These are phyloP conservation scores for Lophotis ruficrista DNA, from an alignment of 2,113 vertebrate genomes.

Conservation along the genomic window DNA sequence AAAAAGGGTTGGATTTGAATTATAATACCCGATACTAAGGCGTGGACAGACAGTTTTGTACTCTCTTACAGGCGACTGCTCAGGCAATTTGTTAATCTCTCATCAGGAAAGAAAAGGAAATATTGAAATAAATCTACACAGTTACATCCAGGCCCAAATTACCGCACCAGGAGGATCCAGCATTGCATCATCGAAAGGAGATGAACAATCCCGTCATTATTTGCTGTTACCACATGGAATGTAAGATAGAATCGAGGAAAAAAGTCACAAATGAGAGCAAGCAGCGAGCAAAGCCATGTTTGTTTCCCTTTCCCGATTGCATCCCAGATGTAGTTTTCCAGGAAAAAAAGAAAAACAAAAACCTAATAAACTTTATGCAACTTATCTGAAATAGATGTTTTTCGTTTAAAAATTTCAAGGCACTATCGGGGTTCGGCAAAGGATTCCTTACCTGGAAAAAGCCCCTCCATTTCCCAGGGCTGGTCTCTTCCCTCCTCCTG, in stretches of 20 bases:
- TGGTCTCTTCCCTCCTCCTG: background rate
- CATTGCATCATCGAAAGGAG: background rate
- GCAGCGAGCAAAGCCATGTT: background rate
- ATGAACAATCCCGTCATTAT: fast-evolving
- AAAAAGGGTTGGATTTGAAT: slow-evolving; percentile 15
- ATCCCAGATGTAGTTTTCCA: background rate
- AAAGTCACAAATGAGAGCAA: background rate
- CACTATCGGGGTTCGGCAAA: background rate
- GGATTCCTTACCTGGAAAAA: slow-evolving; percentile 17
- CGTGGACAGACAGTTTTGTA: background rate
- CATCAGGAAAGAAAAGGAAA: background rate
- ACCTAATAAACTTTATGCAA: background rate
- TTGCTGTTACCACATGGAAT: background rate
- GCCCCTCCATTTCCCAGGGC: background rate
- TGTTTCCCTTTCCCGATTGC: background rate
- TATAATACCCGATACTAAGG: background rate
- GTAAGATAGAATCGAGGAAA: background rate
- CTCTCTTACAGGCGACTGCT: background rate
- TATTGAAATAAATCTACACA: background rate
- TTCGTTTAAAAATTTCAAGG: background rate
- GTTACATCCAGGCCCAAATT: background rate
- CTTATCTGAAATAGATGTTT: fast-evolving
- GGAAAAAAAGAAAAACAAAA: background rate
- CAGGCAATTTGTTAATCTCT: background rate
- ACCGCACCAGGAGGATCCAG: background rate